Percentiles rank a stretch among this genome's conserved stretches.
Evolutionary conservation across 2,888 invertebrate species (phyloP).

Genomic region (Chrysodeixis includens): DNA sequence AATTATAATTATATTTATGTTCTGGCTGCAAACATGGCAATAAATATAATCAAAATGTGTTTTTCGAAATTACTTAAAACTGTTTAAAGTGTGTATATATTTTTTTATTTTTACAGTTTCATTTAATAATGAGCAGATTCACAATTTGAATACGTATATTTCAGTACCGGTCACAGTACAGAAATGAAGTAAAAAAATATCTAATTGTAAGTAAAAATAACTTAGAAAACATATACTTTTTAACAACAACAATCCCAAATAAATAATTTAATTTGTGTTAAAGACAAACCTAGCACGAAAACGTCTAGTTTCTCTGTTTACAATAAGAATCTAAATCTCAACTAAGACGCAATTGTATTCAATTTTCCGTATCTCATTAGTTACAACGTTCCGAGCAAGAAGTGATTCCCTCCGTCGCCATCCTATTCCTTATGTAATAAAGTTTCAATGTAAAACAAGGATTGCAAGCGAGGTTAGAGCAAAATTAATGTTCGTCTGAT

Average conservation of each 20-base stretch:
- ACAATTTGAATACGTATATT: too few species aligned
- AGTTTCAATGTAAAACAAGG: constrained; percentile 29
- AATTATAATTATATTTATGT: constrained; percentile 21
- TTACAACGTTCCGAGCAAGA: neutral
- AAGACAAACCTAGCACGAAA: neutral
- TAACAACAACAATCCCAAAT: too few species aligned
- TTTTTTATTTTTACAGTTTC: too few species aligned
- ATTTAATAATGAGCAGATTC: too few species aligned
- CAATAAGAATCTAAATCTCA: neutral
- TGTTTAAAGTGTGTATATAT: too few species aligned
- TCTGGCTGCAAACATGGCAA: neutral
- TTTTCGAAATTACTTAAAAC: too few species aligned
- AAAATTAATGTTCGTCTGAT: constrained; percentile 41
- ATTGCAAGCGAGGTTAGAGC: constrained; percentile 22
- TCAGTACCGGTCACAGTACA: too few species aligned
- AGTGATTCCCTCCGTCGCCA: neutral
- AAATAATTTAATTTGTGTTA: too few species aligned
- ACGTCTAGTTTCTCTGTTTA: neutral
- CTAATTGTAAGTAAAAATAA: too few species aligned
- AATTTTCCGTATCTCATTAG: constrained; percentile 1
- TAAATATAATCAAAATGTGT: too few species aligned
- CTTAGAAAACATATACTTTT: too few species aligned
- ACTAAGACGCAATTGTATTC: constrained; percentile 4
- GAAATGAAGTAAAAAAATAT: too few species aligned
- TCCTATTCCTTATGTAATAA: constrained; percentile 7